phyloP scores from a whole-genome alignment of 2,113 vertebrate genomes.

The Murina feae region DNA sequence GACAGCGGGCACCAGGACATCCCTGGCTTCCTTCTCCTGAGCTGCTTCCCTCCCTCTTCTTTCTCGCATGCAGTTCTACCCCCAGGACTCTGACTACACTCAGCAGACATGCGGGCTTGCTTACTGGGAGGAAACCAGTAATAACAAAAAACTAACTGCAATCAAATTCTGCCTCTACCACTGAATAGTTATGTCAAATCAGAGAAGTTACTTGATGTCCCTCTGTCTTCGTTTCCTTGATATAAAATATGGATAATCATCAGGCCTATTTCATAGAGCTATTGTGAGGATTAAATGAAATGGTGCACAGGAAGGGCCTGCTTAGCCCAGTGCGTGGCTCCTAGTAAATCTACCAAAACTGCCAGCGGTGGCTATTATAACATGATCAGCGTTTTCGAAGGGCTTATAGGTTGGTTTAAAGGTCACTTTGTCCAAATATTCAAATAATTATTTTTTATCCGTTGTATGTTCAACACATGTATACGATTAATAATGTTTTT shows the following conservation, averaged over 20 bases:
- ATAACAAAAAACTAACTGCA: not conserved
- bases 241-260: not conserved
- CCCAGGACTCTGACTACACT: not conserved
- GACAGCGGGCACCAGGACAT: not conserved
- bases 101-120: not conserved
- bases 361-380: accelerated
- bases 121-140: not conserved
- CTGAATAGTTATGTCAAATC: not conserved
- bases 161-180: not conserved
- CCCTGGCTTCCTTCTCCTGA: not conserved
- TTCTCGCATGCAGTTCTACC: not conserved
- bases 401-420: not conserved
- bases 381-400: not conserved
- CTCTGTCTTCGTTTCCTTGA: not conserved
- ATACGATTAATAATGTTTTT: not conserved
- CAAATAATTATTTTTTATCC: not conserved
- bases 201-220: not conserved
- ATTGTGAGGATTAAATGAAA: not conserved
- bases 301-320: not conserved
- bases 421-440: not conserved
- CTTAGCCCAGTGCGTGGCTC: not conserved
- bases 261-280: not conserved
- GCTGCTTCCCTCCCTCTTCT: not conserved
- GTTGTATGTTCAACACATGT: not conserved
- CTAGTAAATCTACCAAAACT: not conserved